phyloP scores from a whole-genome alignment of 2,113 vertebrate genomes.

The Condylura cristata region DNA sequence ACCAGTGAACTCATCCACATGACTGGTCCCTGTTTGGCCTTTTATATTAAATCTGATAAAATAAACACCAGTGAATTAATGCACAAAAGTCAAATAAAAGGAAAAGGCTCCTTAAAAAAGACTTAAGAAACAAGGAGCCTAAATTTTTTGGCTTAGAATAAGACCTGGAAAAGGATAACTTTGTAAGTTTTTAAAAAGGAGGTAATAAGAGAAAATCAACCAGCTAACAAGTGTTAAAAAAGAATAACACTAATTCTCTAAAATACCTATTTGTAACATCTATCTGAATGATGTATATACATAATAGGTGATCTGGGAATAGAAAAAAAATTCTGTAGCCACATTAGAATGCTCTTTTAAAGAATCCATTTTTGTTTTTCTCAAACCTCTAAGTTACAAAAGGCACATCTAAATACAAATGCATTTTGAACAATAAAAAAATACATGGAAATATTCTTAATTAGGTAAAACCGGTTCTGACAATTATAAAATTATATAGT shows the following conservation, averaged over 20 bases:
- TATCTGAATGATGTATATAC: no score
- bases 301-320: not conserved
- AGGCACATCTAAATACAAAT: constrained; percentile 5
- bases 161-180: constrained; percentile 45
- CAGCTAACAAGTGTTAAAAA: constrained; percentile 36
- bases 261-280: constrained; percentile 40
- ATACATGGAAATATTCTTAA: constrained; percentile 45
- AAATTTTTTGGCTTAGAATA: constrained; percentile 15
- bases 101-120: not conserved
- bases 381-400: constrained; percentile 42
- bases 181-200: constrained; percentile 10
- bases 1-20: not conserved
- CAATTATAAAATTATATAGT: constrained; percentile 38
- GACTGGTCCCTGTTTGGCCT: not conserved
- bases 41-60: constrained; percentile 56
- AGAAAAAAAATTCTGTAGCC: not conserved
- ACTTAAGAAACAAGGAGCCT: not conserved
- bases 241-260: constrained; percentile 41
- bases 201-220: constrained; percentile 39
- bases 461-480: constrained; percentile 48
- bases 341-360: constrained; percentile 36
- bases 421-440: constrained; percentile 46
- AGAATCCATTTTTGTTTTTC: constrained; percentile 31
- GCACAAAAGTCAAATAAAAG: not conserved
- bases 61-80: constrained; percentile 34